These are phyloP conservation scores for Typhlichthys eigenmanni DNA, from an alignment of 2,797 vertebrate genomes.

Conservation along the genomic window DNA sequence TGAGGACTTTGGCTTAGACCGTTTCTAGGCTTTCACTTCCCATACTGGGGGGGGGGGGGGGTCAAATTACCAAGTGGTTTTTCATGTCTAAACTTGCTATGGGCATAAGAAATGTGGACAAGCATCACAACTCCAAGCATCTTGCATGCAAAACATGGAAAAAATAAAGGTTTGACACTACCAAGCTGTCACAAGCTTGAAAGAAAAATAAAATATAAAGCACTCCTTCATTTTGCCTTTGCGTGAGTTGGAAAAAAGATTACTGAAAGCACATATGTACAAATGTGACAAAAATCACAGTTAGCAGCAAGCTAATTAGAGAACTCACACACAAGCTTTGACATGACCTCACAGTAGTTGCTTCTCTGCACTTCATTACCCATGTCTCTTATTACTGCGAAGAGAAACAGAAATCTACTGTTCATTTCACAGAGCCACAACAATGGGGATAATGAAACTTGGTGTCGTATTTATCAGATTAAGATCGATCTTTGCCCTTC, in stretches of 20 bases:
- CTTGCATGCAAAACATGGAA: constrained; percentile 58
- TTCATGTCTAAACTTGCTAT: constrained; percentile 44
- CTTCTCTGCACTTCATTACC: constrained; percentile 34
- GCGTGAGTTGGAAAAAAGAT: constrained; percentile 45
- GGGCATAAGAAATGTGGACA: constrained; percentile 39
- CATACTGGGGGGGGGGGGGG: constrained; percentile 16
- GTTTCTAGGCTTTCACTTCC: constrained; percentile 64
- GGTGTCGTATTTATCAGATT: constrained; percentile 13
- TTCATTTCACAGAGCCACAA: constrained; percentile 28
- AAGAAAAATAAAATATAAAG: constrained; percentile 27
- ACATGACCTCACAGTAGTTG: constrained; percentile 24
- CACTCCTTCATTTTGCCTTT: constrained; percentile 63
- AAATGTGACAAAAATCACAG: constrained; percentile 43
- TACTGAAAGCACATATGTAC: constrained; percentile 47
- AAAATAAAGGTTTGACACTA: constrained; percentile 37
- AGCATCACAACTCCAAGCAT: constrained; percentile 53
- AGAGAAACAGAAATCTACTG: constrained; percentile 27
- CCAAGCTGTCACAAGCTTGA: constrained; percentile 38
- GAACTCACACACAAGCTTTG: constrained; percentile 38
- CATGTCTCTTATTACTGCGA: constrained; percentile 19
- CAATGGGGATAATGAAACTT: constrained; percentile 5
- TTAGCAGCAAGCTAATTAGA: constrained; percentile 70
- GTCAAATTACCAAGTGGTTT: constrained; percentile 62
- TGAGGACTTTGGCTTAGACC: constrained; percentile 64
- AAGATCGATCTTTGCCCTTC: background rate